Evolutionary conservation across 2,888 invertebrate species (phyloP), one percentile per base, ranked within the genome.

Genomic region (Nephrocerus scutellatus): DNA sequence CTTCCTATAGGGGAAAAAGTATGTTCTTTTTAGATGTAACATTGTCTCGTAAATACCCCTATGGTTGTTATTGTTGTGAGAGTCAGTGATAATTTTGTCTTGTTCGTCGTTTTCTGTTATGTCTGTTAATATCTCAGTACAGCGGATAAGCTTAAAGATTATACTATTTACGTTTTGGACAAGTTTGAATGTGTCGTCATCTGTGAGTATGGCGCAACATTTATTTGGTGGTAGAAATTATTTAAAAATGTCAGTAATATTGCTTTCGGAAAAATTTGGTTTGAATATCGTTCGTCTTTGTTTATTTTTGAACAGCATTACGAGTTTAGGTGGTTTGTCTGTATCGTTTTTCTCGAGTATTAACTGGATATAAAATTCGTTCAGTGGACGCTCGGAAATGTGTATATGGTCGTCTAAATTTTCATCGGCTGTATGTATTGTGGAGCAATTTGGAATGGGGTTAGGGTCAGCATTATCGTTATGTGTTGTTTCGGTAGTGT

Each of bases 281-380:
- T 32, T 20, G 5, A 15, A 28, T 8, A 32, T 12, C 15, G 22
- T 26, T 28, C 8, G n/a, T 14, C 31, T 25, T 21, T 32, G 32
- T n/a, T 28, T 39, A 22, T 16, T 28, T 9, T 26, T 3, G 10
- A 39, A 32, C 12, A 33, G 19, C 14, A 30, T 37, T 9, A 14
- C 16, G 23, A 7, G 30, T 25, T 10, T 37, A 18, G 25, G 30
- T 19, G 30, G 7, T 34, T 36, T 30, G n/a, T n/a, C n/a, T n/a
- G n/a, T n/a, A n/a, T n/a, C n/a, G n/a, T n/a, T n/a, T n/a, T n/a
- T n/a, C n/a, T 14, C 9, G 7, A 42, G 16, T 23, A 44, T 25
- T 1, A 44, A 10, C 30, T 41, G 44, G 3, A 41, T n/a, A 12
- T 19, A 37, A n/a, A 43, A 43, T 25, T 43, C 36, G 18, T 43